Conservation (phyloP, 2,888 invertebrate species). For the Sarcophaga caerulescens region DNA sequence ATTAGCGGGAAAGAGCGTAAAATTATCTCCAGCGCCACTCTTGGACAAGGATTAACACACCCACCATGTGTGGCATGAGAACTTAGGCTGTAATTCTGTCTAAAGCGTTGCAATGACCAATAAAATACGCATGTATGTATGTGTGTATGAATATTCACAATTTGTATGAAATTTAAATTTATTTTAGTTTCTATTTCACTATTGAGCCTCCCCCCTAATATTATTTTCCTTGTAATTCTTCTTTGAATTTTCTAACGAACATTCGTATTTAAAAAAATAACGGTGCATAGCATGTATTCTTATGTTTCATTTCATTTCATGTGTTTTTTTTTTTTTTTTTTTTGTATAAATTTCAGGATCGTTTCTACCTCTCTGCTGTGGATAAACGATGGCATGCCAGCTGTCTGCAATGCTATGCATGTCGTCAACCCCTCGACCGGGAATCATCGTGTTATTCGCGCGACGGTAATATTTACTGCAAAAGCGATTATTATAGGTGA, state of each 20-base stretch:
- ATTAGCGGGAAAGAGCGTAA: too few species aligned
- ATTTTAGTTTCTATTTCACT: too few species aligned
- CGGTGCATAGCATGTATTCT: slow-evolving; percentile 32
- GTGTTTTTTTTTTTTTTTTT: slow-evolving; percentile 53
- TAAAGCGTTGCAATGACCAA: too few species aligned
- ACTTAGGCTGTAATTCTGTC: too few species aligned
- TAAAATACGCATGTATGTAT: too few species aligned
- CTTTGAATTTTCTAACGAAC: neutral
- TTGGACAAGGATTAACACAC: too few species aligned
- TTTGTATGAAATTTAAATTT: too few species aligned
- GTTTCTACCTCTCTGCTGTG: slow-evolving; percentile 94
- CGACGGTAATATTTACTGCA: slow-evolving; percentile 97
- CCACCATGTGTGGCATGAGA: too few species aligned
- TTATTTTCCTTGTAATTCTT: neutral
- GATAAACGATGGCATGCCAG: slow-evolving; percentile 96
- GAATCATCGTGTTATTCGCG: slow-evolving; percentile 96
- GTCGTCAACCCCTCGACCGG: slow-evolving; percentile 93
- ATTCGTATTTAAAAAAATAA: slow-evolving; percentile 16
- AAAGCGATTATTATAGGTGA: slow-evolving; percentile 98
- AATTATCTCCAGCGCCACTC: too few species aligned
- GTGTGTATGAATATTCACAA: too few species aligned
- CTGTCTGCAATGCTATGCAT: slow-evolving; percentile 95
- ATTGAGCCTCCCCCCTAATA: neutral
- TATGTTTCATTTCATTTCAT: slow-evolving; percentile 28
- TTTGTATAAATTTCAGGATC: slow-evolving; percentile 82